Conservation (phyloP, 2,797 vertebrate species). For the Falco cherrug region DNA sequence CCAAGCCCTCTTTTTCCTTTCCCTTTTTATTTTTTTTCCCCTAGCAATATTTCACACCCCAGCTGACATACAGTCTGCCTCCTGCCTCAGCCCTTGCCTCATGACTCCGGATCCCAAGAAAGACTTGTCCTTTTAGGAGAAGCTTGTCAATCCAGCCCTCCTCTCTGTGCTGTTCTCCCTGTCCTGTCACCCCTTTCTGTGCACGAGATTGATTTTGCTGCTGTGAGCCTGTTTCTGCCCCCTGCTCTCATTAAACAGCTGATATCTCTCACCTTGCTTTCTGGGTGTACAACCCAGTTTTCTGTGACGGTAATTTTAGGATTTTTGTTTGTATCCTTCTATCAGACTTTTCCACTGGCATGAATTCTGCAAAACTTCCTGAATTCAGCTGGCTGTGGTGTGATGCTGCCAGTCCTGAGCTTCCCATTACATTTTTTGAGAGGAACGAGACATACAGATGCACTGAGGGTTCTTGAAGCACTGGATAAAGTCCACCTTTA, state of each 20-base stretch:
- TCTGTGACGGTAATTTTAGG: not conserved
- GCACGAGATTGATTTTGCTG: not conserved
- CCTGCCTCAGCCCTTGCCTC: not conserved
- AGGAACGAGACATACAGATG: fast-evolving
- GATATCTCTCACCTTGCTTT: not conserved
- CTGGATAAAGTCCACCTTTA: not conserved
- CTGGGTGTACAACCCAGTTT: not conserved
- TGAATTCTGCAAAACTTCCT: not conserved
- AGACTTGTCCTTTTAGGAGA: not conserved
- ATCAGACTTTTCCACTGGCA: not conserved
- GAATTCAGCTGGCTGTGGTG: not conserved
- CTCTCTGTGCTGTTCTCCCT: not conserved
- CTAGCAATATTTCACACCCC: not conserved
- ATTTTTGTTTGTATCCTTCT: not conserved
- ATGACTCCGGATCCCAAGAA: not conserved
- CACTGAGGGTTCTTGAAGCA: not conserved
- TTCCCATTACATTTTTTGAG: not conserved
- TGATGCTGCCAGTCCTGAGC: not conserved
- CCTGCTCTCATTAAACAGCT: not conserved
- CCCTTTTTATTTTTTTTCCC: not conserved
- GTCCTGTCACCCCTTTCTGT: not conserved
- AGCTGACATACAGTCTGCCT: not conserved
- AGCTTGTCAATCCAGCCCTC: not conserved
- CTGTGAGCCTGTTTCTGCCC: not conserved
- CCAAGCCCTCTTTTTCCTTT: not conserved